Conservation (phyloP, 2,113 vertebrate genomes). For the Hystrix brachyura region DNA sequence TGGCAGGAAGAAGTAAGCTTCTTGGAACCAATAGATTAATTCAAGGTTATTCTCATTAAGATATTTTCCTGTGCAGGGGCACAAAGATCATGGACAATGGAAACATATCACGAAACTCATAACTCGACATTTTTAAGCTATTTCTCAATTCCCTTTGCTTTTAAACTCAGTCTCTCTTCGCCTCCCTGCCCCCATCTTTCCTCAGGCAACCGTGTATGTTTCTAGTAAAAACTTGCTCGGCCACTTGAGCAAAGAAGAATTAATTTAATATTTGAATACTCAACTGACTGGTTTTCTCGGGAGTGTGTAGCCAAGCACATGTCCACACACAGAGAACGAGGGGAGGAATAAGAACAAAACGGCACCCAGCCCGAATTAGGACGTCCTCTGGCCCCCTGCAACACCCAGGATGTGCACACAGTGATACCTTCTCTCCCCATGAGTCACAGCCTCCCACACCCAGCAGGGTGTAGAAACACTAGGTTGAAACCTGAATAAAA, state of each 20-base stretch:
- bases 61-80: background rate
- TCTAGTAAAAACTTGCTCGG: slow-evolving; percentile 73
- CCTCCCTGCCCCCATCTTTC: background rate
- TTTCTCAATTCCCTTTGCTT: background rate
- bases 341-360: background rate
- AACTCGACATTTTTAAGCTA: background rate
- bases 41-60: background rate
- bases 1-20: background rate
- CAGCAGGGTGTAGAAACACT: slow-evolving; percentile 54
- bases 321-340: background rate
- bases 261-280: slow-evolving; percentile 74
- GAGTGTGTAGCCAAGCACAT: slow-evolving; percentile 51
- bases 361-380: background rate
- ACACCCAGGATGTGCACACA: background rate
- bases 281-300: slow-evolving; percentile 67
- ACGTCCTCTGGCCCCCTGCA: background rate
- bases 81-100: background rate
- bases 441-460: slow-evolving; percentile 78
- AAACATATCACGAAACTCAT: slow-evolving; percentile 9
- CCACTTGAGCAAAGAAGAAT: slow-evolving; percentile 71
- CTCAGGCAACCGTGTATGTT: slow-evolving; percentile 3
- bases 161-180: background rate
- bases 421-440: slow-evolving; percentile 28
- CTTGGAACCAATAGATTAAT: background rate
- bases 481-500: slow-evolving; percentile 69